phyloP scores from a whole-genome alignment of 2,888 invertebrate genomes.

The Geotrupes spiniger region DNA sequence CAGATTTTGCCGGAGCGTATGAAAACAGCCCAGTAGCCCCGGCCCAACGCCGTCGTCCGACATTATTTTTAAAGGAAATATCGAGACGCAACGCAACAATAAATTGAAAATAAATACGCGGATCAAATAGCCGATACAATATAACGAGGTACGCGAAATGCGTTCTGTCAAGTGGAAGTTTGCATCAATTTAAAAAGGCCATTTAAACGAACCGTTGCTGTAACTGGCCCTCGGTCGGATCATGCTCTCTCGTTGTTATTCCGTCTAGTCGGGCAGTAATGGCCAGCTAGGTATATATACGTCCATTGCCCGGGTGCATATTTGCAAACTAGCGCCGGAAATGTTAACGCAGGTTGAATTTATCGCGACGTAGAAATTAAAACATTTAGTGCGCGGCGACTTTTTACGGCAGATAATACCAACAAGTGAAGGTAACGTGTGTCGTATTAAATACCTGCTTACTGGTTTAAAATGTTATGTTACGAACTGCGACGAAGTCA shows the following conservation, averaged over 20 bases:
- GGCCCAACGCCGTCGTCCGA: not conserved
- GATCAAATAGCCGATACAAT: constrained; percentile 46
- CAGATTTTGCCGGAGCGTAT: too few species aligned
- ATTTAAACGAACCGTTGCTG: constrained; percentile 41
- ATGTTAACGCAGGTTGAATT: not conserved
- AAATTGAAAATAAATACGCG: constrained; percentile 42
- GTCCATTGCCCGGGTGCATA: constrained; percentile 34
- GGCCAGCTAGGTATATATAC: constrained; percentile 36
- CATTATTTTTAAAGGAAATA: constrained; percentile 10
- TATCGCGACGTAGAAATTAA: too few species aligned
- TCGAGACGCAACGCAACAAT: constrained; percentile 23
- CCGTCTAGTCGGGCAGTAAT: constrained; percentile 42
- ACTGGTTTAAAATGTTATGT: too few species aligned
- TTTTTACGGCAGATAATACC: too few species aligned
- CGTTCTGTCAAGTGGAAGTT: constrained; percentile 48
- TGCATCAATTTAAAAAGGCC: constrained; percentile 45
- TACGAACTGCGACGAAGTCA: too few species aligned
- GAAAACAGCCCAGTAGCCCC: too few species aligned
- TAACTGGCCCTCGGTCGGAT: constrained; percentile 38
- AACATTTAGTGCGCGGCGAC: too few species aligned
- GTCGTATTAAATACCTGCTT: too few species aligned
- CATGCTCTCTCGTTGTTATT: constrained; percentile 41
- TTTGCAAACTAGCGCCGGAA: constrained; percentile 27
- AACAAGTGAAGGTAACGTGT: too few species aligned
- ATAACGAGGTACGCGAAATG: constrained; percentile 47